phyloP scores from a whole-genome alignment of 2,888 invertebrate genomes.

The Temnothorax unifasciatus region DNA sequence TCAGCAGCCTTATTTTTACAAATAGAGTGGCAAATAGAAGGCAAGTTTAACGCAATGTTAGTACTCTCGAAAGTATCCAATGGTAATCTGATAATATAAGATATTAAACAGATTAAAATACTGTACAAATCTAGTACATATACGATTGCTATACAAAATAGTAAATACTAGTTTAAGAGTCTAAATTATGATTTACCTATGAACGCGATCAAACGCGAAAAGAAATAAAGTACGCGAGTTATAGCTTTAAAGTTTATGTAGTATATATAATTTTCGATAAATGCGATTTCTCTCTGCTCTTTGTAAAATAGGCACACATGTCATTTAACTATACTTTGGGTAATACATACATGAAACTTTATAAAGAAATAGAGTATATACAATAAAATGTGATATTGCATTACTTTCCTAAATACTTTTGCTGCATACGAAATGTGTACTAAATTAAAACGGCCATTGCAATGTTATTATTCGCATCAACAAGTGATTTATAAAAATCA shows the following conservation, averaged over 20 bases:
- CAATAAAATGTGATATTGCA: slow-evolving; percentile 34
- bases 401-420: slow-evolving; percentile 33
- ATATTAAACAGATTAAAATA: slow-evolving; percentile 23
- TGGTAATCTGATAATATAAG: neutral
- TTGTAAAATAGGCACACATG: slow-evolving; percentile 44
- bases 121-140: slow-evolving; percentile 7
- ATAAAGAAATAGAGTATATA: slow-evolving; percentile 35
- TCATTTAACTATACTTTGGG: slow-evolving; percentile 37
- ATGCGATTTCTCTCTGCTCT: slow-evolving; percentile 27
- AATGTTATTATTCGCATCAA: slow-evolving; percentile 1
- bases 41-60: slow-evolving; percentile 32
- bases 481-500: slow-evolving; percentile 35
- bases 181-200: slow-evolving; percentile 23
- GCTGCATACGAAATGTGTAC: slow-evolving; percentile 18
- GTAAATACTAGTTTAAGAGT: neutral
- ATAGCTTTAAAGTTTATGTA: slow-evolving; percentile 4
- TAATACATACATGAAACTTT: slow-evolving; percentile 34
- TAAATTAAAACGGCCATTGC: slow-evolving; percentile 14
- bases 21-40: slow-evolving; percentile 24
- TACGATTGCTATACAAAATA: slow-evolving; percentile 6
- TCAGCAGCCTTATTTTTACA: slow-evolving; percentile 10
- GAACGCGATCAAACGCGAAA: slow-evolving; percentile 9
- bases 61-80: slow-evolving; percentile 31
- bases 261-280: slow-evolving; percentile 6
- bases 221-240: slow-evolving; percentile 5